These are phyloP conservation scores for Oscarella lobularis DNA, from an alignment of 37 sponge, comb jelly and placozoan species.

Conservation along the genomic window DNA sequence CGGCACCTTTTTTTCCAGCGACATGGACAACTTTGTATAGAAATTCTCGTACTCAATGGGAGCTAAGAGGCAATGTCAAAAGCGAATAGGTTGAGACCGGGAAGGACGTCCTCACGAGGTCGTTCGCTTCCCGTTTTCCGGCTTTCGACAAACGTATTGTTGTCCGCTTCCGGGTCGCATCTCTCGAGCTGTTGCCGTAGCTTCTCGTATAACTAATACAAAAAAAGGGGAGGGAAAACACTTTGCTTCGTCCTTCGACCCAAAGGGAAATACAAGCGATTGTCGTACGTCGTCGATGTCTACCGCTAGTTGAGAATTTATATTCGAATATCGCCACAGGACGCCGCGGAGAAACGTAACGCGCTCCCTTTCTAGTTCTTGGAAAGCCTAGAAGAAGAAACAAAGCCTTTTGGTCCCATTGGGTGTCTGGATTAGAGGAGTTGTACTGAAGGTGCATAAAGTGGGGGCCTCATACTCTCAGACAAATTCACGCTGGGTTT, in stretches of 20 bases:
- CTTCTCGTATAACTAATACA: slow-evolving; percentile 38
- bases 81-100: background rate
- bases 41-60: slow-evolving; percentile 63
- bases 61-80: background rate
- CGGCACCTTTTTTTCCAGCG: background rate
- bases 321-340: slow-evolving; percentile 62
- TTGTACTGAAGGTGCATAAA: too few relatives aligned
- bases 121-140: slow-evolving; percentile 41
- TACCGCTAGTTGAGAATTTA: slow-evolving; percentile 49
- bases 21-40: slow-evolving; percentile 23
- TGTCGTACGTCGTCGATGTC: slow-evolving; percentile 46
- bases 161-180: slow-evolving; percentile 75
- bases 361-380: slow-evolving; percentile 70
- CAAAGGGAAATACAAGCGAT: background rate
- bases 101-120: slow-evolving; percentile 28
- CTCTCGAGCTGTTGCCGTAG: slow-evolving; percentile 59
- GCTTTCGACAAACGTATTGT: slow-evolving; percentile 68
- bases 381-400: slow-evolving; percentile 40
- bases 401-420: background rate
- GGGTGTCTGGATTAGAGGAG: too few relatives aligned
- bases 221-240: too few relatives aligned
- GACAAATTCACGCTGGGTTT: background rate
- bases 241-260: too few relatives aligned
- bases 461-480: too few relatives aligned
- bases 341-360: slow-evolving; percentile 63